Conservation (phyloP, 2,888 invertebrate genomes). For the Silvanus unidentatus region DNA sequence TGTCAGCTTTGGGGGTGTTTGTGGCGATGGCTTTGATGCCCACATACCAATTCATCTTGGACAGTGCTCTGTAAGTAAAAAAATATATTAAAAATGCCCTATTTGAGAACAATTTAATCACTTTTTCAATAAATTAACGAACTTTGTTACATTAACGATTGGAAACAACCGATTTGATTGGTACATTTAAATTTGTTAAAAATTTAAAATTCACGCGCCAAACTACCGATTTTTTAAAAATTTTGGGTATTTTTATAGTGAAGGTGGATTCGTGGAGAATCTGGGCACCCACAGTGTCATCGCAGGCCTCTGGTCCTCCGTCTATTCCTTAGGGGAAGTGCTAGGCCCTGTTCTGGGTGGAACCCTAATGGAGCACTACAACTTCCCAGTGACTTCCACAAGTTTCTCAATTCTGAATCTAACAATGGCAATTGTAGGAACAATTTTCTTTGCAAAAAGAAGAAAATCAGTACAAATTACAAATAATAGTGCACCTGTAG, state of each 20-base stretch:
- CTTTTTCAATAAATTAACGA: no score
- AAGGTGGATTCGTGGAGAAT: conserved; percentile 60
- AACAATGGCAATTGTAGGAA: conserved; percentile 41
- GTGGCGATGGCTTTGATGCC: conserved; percentile 66
- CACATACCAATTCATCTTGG: conserved; percentile 66
- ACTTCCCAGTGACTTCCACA: conserved; percentile 62
- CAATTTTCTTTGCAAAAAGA: conserved; percentile 24
- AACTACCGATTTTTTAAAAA: conserved; percentile 3
- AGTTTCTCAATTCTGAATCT: conserved; percentile 58
- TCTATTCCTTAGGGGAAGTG: conserved; percentile 68
- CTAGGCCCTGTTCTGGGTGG: conserved; percentile 63
- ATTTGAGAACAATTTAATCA: background rate
- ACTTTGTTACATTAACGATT: no score
- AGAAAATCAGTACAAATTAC: background rate
- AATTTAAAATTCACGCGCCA: no score
- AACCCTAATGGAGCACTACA: conserved; percentile 56
- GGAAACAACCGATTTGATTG: no score
- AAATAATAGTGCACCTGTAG: background rate
- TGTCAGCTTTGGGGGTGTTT: conserved; percentile 62
- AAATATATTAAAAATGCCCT: background rate
- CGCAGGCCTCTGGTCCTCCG: conserved; percentile 68
- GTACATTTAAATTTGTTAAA: no score
- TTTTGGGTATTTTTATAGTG: conserved; percentile 44
- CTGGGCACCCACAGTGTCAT: conserved; percentile 67
- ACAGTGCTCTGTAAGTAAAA: conserved; percentile 62